A percentile compares a stretch with the other conserved stretches of the same genome.
phyloP scores from a whole-genome alignment of 2,888 invertebrate species.

The Chaetogeoica ovagalla region DNA sequence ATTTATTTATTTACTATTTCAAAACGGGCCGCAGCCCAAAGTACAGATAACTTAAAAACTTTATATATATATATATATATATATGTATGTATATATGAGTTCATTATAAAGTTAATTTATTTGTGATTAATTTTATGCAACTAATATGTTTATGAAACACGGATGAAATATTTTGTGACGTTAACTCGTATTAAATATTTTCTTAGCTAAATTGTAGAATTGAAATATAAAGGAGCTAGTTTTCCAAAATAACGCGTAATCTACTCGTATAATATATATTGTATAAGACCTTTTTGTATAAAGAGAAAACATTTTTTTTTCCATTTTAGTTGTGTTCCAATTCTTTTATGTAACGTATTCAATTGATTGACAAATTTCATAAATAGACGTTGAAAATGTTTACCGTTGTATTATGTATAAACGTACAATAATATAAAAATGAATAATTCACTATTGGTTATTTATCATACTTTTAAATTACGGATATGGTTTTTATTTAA shows the following conservation, averaged over 20 bases:
- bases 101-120: too few relatives aligned
- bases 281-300: background rate
- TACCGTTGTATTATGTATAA: background rate
- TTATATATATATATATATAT: too few relatives aligned
- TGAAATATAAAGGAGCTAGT: background rate
- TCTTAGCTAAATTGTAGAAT: background rate
- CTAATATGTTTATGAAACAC: background rate
- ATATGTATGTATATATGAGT: too few relatives aligned
- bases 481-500: background rate
- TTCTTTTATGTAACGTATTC: background rate
- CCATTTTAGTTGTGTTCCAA: background rate
- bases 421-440: background rate
- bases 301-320: background rate
- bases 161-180: background rate
- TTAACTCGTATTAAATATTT: background rate
- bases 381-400: background rate
- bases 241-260: background rate
- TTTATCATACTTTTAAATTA: background rate
- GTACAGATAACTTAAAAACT: too few relatives aligned
- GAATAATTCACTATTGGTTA: slow-evolving; percentile 13
- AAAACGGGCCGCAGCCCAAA: too few relatives aligned
- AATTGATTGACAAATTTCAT: background rate
- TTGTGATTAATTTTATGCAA: background rate
- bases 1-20: too few relatives aligned
- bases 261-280: background rate